Evolutionary conservation across 2,797 vertebrate species (phyloP).

Genomic region (Buceros bicornis): DNA sequence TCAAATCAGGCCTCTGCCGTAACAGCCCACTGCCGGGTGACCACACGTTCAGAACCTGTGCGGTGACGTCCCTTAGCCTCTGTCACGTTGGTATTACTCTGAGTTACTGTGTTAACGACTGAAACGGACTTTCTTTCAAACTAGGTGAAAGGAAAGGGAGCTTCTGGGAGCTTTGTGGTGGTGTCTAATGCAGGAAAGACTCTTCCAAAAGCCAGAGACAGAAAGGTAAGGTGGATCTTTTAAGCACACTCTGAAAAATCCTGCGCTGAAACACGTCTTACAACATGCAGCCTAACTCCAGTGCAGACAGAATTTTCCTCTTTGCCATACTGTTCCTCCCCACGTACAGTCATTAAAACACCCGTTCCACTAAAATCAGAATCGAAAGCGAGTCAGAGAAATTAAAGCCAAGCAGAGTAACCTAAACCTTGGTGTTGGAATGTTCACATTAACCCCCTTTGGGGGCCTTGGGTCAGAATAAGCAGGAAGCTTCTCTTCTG

Average conservation of each 20-base stretch:
- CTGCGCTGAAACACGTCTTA: not conserved
- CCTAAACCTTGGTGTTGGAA: not conserved
- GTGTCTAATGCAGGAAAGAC: slow-evolving; percentile 85
- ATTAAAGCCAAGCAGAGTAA: not conserved
- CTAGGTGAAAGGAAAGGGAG: slow-evolving; percentile 97
- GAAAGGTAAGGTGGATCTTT: slow-evolving; percentile 76
- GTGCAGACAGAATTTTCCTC: not conserved
- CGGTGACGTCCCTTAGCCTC: not conserved
- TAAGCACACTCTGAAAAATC: not conserved
- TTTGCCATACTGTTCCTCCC: not conserved
- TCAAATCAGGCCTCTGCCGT: not conserved
- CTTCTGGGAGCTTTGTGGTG: slow-evolving; percentile 93
- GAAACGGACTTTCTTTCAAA: not conserved
- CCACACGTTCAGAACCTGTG: not conserved
- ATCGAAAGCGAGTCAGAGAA: not conserved
- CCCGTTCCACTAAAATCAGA: not conserved
- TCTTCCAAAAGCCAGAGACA: slow-evolving; percentile 81
- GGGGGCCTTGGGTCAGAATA: slow-evolving; percentile 17
- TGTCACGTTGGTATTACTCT: not conserved
- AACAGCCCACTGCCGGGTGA: not conserved
- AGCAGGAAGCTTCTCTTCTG: not conserved
- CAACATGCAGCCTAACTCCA: not conserved
- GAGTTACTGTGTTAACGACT: slow-evolving; percentile 20
- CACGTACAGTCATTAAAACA: not conserved
- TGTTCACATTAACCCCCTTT: not conserved